Conservation (phyloP, 1,140 invertebrate species). For the Berghia stephanieae region DNA sequence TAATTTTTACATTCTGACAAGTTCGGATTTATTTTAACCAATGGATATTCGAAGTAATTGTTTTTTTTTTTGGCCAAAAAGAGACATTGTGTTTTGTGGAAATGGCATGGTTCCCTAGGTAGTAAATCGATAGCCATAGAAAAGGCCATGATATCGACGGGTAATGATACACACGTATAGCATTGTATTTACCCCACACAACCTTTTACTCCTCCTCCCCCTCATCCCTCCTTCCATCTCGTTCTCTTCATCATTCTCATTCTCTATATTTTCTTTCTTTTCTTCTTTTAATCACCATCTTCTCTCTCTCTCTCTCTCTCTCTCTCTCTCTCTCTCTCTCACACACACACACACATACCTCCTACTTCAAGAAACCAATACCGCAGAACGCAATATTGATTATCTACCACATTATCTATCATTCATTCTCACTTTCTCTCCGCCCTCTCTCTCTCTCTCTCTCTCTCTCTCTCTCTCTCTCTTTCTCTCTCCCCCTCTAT, state of each 20-base stretch:
- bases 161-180: no score
- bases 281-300: background rate
- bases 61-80: background rate
- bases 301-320: background rate
- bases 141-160: background rate
- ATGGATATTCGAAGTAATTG: no score
- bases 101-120: background rate
- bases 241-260: background rate
- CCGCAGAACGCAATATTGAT: no score
- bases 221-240: background rate
- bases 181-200: background rate
- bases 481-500: background rate
- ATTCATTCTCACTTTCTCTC: background rate
- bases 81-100: background rate
- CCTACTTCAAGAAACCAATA: background rate
- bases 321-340: slow-evolving; percentile 13
- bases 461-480: background rate
- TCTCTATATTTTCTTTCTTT: background rate
- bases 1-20: no score
- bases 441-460: background rate
- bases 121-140: background rate
- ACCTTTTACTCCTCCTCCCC: background rate
- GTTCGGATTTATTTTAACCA: no score
- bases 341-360: background rate
- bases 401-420: background rate